Percentiles rank a stretch among this genome's conserved stretches.
Evolutionary conservation across 2,113 vertebrate species (phyloP).

Genomic region (Thunnus maccoyii): DNA sequence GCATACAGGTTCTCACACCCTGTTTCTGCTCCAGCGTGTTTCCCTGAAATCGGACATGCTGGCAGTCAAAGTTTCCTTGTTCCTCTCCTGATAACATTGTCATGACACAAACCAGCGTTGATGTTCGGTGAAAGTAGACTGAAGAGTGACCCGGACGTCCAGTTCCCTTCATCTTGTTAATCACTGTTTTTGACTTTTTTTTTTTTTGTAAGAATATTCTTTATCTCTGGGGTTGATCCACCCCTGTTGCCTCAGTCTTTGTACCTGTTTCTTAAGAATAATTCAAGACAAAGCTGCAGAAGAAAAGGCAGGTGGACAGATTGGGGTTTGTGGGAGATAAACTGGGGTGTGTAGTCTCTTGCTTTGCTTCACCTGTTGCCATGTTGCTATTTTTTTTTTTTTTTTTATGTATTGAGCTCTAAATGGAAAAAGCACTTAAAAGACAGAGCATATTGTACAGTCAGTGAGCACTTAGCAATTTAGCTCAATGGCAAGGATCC

Average conservation of each 20-base stretch:
- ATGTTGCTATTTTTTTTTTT: slow-evolving; percentile 18
- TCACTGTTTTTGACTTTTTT: slow-evolving; percentile 49
- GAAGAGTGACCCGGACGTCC: slow-evolving; percentile 37
- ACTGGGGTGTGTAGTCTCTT: slow-evolving; percentile 33
- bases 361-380: slow-evolving; percentile 61
- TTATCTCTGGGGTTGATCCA: slow-evolving; percentile 57
- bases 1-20: slow-evolving; percentile 37
- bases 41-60: slow-evolving; percentile 32
- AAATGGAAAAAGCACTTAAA: slow-evolving; percentile 56
- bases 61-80: slow-evolving; percentile 48
- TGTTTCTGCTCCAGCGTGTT: slow-evolving; percentile 44
- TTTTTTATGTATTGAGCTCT: slow-evolving; percentile 31
- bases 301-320: slow-evolving; percentile 13
- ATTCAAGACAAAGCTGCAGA: slow-evolving; percentile 48
- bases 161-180: slow-evolving; percentile 60
- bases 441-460: slow-evolving; percentile 36
- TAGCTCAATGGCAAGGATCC: slow-evolving; percentile 46
- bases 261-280: slow-evolving; percentile 54
- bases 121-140: slow-evolving; percentile 62
- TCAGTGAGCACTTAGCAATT: slow-evolving; percentile 51
- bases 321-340: slow-evolving; percentile 29
- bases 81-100: slow-evolving; percentile 55
- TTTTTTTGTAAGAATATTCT: slow-evolving; percentile 66
- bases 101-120: slow-evolving; percentile 70
- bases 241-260: slow-evolving; percentile 61